Evolutionary conservation across 2,113 vertebrate species (phyloP).

Genomic region (Apaloderma vittatum): DNA sequence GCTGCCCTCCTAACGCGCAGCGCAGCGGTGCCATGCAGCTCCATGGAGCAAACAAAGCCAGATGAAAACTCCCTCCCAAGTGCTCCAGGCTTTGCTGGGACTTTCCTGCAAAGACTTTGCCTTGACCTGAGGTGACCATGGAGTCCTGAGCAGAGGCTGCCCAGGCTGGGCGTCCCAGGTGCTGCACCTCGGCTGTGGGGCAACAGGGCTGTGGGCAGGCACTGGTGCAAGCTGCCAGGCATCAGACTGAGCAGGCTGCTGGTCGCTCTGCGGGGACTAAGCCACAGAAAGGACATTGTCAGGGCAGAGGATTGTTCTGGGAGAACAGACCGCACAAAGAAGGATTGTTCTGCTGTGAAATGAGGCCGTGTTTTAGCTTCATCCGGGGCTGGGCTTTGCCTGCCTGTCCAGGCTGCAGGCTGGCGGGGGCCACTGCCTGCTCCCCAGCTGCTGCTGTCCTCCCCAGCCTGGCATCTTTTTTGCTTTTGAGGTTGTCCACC

Average conservation of each 20-base stretch:
- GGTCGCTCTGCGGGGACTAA: constrained; percentile 10
- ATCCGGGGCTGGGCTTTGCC: constrained; percentile 19
- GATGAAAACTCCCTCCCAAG: background rate
- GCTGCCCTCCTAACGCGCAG: background rate
- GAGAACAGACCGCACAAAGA: constrained; percentile 55
- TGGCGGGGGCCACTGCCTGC: background rate
- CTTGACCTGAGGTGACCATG: background rate
- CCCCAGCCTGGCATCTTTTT: background rate
- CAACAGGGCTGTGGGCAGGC: background rate
- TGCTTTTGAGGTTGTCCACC: background rate
- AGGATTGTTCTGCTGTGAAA: constrained; percentile 58
- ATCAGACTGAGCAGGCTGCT: background rate
- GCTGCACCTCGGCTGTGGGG: fast-evolving
- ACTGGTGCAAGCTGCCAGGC: background rate
- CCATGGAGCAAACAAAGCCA: background rate
- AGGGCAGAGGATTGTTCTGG: constrained; percentile 64
- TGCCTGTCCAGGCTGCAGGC: background rate
- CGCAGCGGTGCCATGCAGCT: fast-evolving
- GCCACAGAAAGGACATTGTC: constrained; percentile 66
- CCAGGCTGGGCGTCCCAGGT: background rate
- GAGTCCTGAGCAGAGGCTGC: background rate
- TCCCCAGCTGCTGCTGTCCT: background rate
- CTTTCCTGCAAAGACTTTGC: background rate
- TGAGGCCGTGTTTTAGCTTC: constrained; percentile 38
- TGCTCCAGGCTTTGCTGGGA: background rate